Evolutionary conservation across 2,888 invertebrate species (phyloP).

Genomic region (Tinea pellionella): DNA sequence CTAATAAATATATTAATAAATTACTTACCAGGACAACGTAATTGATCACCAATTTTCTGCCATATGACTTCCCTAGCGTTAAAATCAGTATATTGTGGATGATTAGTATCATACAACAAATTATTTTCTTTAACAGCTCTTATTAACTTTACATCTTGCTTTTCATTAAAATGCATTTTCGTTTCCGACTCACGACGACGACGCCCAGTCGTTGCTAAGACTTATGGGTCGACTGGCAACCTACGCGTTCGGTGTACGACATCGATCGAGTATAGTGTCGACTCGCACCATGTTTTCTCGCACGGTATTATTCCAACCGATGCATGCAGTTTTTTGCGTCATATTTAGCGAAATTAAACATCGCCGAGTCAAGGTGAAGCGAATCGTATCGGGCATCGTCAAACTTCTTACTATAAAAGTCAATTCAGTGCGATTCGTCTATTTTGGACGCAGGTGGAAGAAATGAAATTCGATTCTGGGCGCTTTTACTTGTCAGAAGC

Average conservation of each 20-base stretch:
- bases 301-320: neutral
- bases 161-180: conserved; percentile 31
- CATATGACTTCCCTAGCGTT: conserved; percentile 55
- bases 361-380: too few relatives aligned
- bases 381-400: too few relatives aligned
- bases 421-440: too few relatives aligned
- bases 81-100: conserved; percentile 52
- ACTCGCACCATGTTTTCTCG: neutral
- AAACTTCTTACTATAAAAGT: too few relatives aligned
- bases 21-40: conserved; percentile 47
- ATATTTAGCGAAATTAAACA: too few relatives aligned
- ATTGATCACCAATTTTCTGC: conserved; percentile 57
- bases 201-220: neutral
- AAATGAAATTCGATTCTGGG: too few relatives aligned
- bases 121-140: conserved; percentile 40
- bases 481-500: too few relatives aligned
- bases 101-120: conserved; percentile 44
- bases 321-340: too few relatives aligned
- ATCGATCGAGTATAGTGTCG: neutral
- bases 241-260: neutral
- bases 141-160: conserved; percentile 42
- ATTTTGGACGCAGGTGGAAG: too few relatives aligned
- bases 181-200: neutral
- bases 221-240: neutral
- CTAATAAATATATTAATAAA: too few relatives aligned